Percentiles rank a stretch among this genome's conserved stretches.
phyloP scores from a whole-genome alignment of 2,797 vertebrate genomes.

The Poecilia velifera region DNA sequence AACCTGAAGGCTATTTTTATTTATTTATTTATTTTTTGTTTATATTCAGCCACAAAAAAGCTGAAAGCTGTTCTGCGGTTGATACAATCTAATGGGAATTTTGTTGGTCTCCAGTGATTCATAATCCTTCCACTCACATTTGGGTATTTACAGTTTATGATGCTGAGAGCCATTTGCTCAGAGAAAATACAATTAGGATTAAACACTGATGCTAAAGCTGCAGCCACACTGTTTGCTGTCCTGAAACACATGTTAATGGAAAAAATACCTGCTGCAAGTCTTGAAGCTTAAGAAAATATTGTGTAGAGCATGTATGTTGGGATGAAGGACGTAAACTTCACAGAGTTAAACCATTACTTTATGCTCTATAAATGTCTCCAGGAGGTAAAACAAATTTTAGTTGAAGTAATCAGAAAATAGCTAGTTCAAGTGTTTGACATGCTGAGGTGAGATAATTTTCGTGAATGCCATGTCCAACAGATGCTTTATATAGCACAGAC shows the following conservation, averaged over 20 bases:
- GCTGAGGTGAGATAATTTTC: background rate
- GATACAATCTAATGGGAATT: background rate
- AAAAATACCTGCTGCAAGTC: background rate
- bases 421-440: background rate
- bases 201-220: conserved; percentile 10
- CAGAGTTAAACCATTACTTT: background rate
- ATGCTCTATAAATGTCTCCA: background rate
- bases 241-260: background rate
- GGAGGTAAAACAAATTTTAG: background rate
- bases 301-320: background rate
- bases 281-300: background rate
- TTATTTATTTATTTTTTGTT: conserved; percentile 15
- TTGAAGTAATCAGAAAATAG: background rate
- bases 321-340: background rate
- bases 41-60: conserved; percentile 9
- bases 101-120: conserved; percentile 16
- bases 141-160: conserved; percentile 14
- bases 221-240: background rate
- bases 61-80: background rate
- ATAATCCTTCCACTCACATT: conserved; percentile 12
- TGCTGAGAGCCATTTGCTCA: background rate
- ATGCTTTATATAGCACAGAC: background rate
- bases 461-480: background rate
- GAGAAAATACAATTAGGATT: conserved; percentile 6
- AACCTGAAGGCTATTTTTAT: conserved; percentile 21